These are phyloP conservation scores for Eledona agricola DNA, from an alignment of 2,888 invertebrate genomes.

Conservation along the genomic window DNA sequence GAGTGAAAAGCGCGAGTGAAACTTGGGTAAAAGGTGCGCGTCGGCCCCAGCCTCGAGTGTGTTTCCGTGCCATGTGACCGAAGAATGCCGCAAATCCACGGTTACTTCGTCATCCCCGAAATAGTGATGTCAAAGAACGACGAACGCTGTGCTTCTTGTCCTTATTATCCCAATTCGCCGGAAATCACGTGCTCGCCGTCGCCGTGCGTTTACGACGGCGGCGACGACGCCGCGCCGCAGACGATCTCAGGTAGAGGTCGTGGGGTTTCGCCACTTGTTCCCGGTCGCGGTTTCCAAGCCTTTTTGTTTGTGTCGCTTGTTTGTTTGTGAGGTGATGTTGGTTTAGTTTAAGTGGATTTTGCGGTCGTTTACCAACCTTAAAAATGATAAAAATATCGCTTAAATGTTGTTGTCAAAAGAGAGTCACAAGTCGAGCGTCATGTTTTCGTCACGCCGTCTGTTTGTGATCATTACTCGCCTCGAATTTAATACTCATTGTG, in stretches of 20 bases:
- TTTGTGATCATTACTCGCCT: too few relatives aligned
- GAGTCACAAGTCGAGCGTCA: too few relatives aligned
- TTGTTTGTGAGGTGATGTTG: too few relatives aligned
- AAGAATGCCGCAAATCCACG: conserved; percentile 36
- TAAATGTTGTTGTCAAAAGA: too few relatives aligned
- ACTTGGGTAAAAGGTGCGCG: conserved; percentile 18
- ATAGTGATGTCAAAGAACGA: conserved; percentile 45
- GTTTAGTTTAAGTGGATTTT: too few relatives aligned
- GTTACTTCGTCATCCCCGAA: conserved; percentile 45
- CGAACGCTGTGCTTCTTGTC: conserved; percentile 14
- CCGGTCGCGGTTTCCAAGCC: too few relatives aligned
- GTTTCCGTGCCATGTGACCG: conserved; percentile 17
- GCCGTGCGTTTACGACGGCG: conserved; percentile 56
- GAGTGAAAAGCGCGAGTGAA: conserved; percentile 38
- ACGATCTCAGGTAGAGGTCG: conserved; percentile 29
- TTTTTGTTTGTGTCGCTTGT: too few relatives aligned
- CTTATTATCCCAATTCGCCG: conserved; percentile 47
- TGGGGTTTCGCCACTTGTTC: conserved; percentile 2
- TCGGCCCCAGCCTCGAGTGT: too few relatives aligned
- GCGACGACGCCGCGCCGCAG: conserved; percentile 31
- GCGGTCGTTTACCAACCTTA: too few relatives aligned
- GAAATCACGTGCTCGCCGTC: conserved; percentile 60
- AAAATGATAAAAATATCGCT: too few relatives aligned
- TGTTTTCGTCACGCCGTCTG: too few relatives aligned
- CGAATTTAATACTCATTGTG: too few relatives aligned